Evolutionary conservation across 2,888 invertebrate genomes (phyloP).

Genomic region (Lycophotia porphyrea): DNA sequence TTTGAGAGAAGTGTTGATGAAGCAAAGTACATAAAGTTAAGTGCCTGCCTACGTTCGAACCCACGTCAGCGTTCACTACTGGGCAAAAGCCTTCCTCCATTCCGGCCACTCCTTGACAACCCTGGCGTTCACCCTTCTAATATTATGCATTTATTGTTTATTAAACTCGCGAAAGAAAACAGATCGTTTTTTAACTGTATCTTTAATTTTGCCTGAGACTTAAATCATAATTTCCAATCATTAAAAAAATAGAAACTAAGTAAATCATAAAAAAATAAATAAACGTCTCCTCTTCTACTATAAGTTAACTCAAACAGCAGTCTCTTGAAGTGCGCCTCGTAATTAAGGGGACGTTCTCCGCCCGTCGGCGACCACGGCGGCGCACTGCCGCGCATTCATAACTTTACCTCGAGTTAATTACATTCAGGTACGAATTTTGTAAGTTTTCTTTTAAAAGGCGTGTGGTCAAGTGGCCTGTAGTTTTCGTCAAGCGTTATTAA

Average conservation of each 20-base stretch:
- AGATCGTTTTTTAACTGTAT: too few relatives aligned
- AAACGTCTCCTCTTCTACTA: not conserved
- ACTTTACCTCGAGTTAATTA: conserved; percentile 57
- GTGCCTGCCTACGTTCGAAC: not conserved
- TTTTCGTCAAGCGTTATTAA: not conserved
- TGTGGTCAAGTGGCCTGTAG: not conserved
- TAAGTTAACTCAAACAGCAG: conserved; percentile 37
- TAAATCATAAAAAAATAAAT: conserved; percentile 5
- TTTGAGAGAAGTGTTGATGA: not conserved
- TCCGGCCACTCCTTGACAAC: too few relatives aligned
- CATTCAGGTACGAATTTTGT: conserved; percentile 17
- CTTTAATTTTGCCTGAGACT: not conserved
- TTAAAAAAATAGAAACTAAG: not conserved
- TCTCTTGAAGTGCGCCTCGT: conserved; percentile 48
- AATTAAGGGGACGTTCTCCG: conserved; percentile 49
- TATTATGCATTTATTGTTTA: not conserved
- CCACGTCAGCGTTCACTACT: not conserved
- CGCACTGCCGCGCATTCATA: conserved; percentile 38
- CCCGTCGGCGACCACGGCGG: conserved; percentile 18
- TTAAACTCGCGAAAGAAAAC: too few relatives aligned
- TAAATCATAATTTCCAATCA: not conserved
- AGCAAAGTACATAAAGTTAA: not conserved
- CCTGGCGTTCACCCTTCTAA: too few relatives aligned
- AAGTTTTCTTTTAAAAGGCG: conserved; percentile 17
- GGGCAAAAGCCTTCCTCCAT: not conserved